These are phyloP conservation scores for Addax nasomaculatus DNA, from an alignment of 2,113 vertebrate species.

Conservation along the genomic window DNA sequence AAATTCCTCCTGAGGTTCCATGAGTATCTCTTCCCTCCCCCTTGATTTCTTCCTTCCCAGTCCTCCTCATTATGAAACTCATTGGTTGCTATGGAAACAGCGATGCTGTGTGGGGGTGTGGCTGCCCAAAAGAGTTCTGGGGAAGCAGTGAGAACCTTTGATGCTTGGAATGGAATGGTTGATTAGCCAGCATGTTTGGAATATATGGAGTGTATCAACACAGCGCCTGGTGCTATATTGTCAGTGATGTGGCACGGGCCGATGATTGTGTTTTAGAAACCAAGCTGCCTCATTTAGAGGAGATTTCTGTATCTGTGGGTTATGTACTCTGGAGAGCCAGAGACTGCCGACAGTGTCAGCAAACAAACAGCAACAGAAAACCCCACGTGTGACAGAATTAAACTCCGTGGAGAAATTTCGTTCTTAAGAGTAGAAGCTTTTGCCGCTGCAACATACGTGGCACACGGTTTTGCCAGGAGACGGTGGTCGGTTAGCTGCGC, in stretches of 20 bases:
- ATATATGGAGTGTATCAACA: neutral
- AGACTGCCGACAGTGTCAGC: neutral
- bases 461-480: neutral
- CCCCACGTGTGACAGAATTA: neutral
- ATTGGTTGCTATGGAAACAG: constrained; percentile 64
- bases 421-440: neutral
- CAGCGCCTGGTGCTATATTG: neutral
- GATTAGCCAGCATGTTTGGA: constrained; percentile 20
- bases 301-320: neutral
- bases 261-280: neutral
- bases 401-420: neutral
- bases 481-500: neutral
- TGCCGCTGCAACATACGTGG: rapidly evolving
- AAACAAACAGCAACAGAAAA: neutral
- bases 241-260: neutral
- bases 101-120: constrained; percentile 28
- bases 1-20: neutral
- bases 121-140: constrained; percentile 14
- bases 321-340: neutral
- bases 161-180: neutral
- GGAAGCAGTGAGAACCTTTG: neutral
- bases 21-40: neutral
- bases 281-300: neutral
- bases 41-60: neutral
- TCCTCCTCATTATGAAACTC: constrained; percentile 35